Base-by-base conservation (phyloP, 1,140 invertebrate genomes). In the Odontomachus brunneus region DNA sequence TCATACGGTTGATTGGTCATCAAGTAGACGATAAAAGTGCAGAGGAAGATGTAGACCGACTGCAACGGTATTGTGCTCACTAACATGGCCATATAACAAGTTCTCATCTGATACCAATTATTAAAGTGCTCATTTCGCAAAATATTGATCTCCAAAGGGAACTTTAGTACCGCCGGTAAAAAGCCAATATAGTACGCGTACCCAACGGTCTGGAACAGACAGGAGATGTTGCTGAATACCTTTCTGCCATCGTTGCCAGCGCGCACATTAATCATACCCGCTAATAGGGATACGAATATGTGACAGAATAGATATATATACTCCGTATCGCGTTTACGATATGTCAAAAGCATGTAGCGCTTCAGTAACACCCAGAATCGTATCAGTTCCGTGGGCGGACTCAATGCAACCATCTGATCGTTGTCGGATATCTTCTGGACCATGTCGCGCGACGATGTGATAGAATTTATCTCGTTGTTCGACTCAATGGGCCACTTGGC, bases 81-180 rank as follows among this genome's bases (percentile, higher is more conserved):
- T 0, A 97, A 85, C 49, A 95, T 95, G 0, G 98, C 98, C 1
- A 96, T 89, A 91, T 98, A 99, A 92, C 98, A 99, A 0, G 98
- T 98, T 82, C 96, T 96, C 0, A 99, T 93, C 84, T 97, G 97
- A 93, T 99, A 99, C 98, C 98, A 99, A 89, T 98, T 98, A 93
- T 99, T 99, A 83, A 99, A 97, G 80, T 97, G 96, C 93, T 99
- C 98, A 89, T 98, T 97, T 72, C 96, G 97, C 85, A 99, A 94
- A 3, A 98, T 96, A 5, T 95, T 94, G 86, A 99, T 94, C 92
- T 99, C 98, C 26, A 96, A 94, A 0, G 98, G 98, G 95, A 99
- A 97, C 94, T 95, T 96, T 2, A 97, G 92, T 26, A 97, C 95
- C 4, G 96, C 96, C 0, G 97, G 97, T 96, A 97, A 97, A 84